phyloP scores from a whole-genome alignment of 92 coral and sea anemone species.

The Hydrozoanthus gracilis region DNA sequence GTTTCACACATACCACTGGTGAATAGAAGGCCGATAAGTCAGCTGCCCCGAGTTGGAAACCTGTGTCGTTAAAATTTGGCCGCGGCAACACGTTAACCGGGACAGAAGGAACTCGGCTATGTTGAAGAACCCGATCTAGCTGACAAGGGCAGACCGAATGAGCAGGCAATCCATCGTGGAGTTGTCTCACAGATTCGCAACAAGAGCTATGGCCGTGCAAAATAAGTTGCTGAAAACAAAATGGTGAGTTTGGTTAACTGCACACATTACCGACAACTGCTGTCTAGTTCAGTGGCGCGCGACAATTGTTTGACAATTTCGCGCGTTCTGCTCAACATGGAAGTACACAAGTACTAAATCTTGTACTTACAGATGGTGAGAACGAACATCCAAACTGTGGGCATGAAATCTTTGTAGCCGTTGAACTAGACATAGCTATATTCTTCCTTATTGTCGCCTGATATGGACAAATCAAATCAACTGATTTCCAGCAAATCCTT shows the following conservation, averaged over 20 bases:
- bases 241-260: constrained; percentile 46
- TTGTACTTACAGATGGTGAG: constrained; percentile 79
- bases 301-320: background rate
- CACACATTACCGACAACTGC: background rate
- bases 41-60: constrained; percentile 82
- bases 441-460: constrained; percentile 27
- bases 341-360: constrained; percentile 31
- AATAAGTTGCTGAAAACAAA: constrained; percentile 80
- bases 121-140: constrained; percentile 91
- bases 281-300: constrained; percentile 35
- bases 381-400: constrained; percentile 83
- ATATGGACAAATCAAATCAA: constrained; percentile 34
- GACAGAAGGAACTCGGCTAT: constrained; percentile 73
- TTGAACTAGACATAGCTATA: constrained; percentile 81
- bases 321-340: constrained; percentile 5
- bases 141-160: constrained; percentile 95
- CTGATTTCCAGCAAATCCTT: constrained; percentile 44
- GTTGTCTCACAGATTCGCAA: constrained; percentile 88
- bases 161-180: constrained; percentile 81
- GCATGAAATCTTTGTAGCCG: constrained; percentile 83
- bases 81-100: constrained; percentile 94
- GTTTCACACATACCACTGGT: constrained; percentile 83
- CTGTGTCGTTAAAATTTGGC: constrained; percentile 75
- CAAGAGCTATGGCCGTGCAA: constrained; percentile 78
- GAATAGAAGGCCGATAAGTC: constrained; percentile 88